Conservation (phyloP, 2,888 invertebrate genomes). For the Hydroisotoma schaefferi region DNA sequence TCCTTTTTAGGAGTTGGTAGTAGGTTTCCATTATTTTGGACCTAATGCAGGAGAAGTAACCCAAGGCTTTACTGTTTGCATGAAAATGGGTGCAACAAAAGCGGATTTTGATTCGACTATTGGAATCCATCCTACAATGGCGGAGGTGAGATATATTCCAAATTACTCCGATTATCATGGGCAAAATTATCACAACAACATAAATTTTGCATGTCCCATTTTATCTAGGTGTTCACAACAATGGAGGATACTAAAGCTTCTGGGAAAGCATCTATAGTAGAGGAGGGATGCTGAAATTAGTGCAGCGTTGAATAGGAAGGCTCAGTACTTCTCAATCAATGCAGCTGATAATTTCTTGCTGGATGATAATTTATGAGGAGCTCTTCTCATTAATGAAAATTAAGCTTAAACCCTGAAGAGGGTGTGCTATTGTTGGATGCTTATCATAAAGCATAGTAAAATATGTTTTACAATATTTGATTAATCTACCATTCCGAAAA, state of each 20-base stretch:
- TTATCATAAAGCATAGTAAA: no score
- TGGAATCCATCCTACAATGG: constrained; percentile 62
- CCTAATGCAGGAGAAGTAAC: constrained; percentile 91
- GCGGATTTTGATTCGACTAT: constrained; percentile 58
- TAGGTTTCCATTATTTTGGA: constrained; percentile 87
- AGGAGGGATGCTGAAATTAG: constrained; percentile 61
- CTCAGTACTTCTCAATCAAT: background rate
- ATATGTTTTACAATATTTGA: no score
- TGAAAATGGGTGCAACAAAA: constrained; percentile 67
- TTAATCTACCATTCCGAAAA: no score
- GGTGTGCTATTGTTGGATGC: no score
- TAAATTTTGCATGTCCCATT: background rate
- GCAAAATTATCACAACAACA: no score
- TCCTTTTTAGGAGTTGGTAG: constrained; percentile 60
- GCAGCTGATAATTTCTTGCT: background rate
- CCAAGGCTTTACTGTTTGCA: constrained; percentile 85
- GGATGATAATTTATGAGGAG: background rate
- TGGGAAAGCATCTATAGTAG: constrained; percentile 53
- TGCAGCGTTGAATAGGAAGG: constrained; percentile 14
- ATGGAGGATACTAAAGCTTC: constrained; percentile 57
- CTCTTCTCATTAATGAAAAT: constrained; percentile 24
- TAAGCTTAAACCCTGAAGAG: constrained; percentile 20
- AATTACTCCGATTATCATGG: background rate
- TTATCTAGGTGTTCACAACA: constrained; percentile 53
- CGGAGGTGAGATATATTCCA: constrained; percentile 54